Evolutionary conservation across 37 sponge, comb jelly and placozoan genomes (phyloP), one percentile per base, ranked within the genome.

Genomic region (Axinella damicornis): DNA sequence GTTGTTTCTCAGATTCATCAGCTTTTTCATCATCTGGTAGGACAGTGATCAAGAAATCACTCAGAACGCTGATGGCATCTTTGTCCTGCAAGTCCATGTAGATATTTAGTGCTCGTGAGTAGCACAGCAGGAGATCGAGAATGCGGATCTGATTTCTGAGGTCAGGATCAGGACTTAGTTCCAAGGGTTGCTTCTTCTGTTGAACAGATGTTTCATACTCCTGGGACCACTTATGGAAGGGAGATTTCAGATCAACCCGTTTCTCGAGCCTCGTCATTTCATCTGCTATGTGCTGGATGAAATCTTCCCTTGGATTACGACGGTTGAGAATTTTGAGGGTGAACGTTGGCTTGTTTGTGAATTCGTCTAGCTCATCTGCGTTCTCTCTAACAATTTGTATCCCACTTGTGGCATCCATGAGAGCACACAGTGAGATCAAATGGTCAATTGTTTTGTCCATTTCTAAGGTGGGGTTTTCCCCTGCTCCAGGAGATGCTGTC

Each of bases 401-500:
- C 9, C 94, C 94, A 74, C 78, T 58, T 30, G 67, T 73, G n/a
- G 92, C 95, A 84, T 94, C 95, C 72, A 94, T 24, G 13, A 52
- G 84, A 24, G 95, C 92, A 80, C 88, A 84, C 0, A 94, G 66
- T 19, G 22, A 69, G 41, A 88, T 52, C 71, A 87, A 66, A 69
- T 91, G 94, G 16, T 75, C 54, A 12, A 88, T 39, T 9, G 86
- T 76, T 22, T 57, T 65, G 21, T 24, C 18, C 1, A 69, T 25
- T 30, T 61, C 55, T 19, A 79, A 54, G 31, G 40, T 27, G 54
- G 68, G 67, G 34, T 67, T 65, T 25, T 79, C 68, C 13, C 93
- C 93, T 57, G 90, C 89, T 20, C 93, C 93, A 25, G 90, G 93
- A 38, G 93, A 84, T 32, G 93, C 93, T 58, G 93, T 93, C 33